Evolutionary conservation across 2,113 vertebrate species (phyloP), one percentile per base, ranked within the genome.

Genomic region (Chunga burmeisteri): DNA sequence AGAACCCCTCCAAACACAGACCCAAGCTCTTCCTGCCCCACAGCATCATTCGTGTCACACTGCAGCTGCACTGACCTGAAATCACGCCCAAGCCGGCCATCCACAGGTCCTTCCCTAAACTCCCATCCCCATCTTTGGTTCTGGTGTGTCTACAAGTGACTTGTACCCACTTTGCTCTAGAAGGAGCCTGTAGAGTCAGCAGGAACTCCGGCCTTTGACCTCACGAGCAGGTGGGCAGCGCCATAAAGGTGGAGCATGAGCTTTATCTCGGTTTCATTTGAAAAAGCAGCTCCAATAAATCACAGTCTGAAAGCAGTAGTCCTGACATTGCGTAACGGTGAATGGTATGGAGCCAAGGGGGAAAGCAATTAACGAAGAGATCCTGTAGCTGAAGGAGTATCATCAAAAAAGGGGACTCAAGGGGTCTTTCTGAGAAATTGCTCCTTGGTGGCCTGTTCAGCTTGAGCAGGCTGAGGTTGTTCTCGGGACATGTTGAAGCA

Each of bases 291-390:
- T 56, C 49, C 10, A 26, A 34, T 34, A 44, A 81, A 50, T 38
- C 11, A 34, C 19, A 50, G 17, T 32, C 18, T 1, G 6, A 67
- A 70, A 38, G 38, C 46, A 30, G 8, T 21, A 26, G 42, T 44
- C 49, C 36, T 50, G 38, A 38, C 32, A 38, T 27, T 34, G 36
- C 26, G 1, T 16, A 63, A 44, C 10, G 0, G 0, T 10, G 13
- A 32, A 11, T 29, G 49, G 13, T 7, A 14, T 5, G 27, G 63
- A 77, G 36, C 56, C 70, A 26, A 56, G 13, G 0, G 1, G 5
- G 63, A 44, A 16, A 50, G 44, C 32, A 18, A 34, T 38, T 38
- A 38, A 29, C 34, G 88, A 62, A 9, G 47, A 52, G 13, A 15
- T 42, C 65, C 34, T 65, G 58, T 19, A 59, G 66, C 44, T 53